Conservation (phyloP, 2,797 vertebrate genomes). For the Alectoris magna region DNA sequence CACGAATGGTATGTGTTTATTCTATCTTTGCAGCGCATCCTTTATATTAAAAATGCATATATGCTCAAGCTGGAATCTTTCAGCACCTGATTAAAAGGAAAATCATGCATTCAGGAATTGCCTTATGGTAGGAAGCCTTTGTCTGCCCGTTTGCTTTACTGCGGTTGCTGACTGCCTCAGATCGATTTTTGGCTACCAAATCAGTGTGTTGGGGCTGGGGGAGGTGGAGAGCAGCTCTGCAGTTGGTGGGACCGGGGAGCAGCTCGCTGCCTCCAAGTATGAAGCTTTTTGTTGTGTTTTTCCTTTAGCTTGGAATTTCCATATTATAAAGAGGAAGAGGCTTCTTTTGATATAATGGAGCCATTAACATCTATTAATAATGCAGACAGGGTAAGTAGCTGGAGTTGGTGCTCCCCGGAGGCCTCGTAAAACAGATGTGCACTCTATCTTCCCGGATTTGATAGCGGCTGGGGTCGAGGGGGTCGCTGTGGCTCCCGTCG, state of each 20-base stretch:
- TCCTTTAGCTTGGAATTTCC: conserved; percentile 73
- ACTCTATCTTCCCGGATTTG: conserved; percentile 81
- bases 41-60: neutral
- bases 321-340: conserved; percentile 80
- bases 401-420: conserved; percentile 74
- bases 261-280: conserved; percentile 28
- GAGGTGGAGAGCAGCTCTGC: conserved; percentile 36
- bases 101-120: conserved; percentile 45
- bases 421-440: conserved; percentile 82
- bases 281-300: neutral
- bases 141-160: conserved; percentile 74
- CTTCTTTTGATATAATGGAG: conserved; percentile 82
- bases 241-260: conserved; percentile 29
- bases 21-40: neutral
- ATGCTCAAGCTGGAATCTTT: neutral
- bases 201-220: conserved; percentile 62
- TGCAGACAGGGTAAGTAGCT: conserved; percentile 83
- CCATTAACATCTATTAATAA: conserved; percentile 92
- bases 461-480: conserved; percentile 75
- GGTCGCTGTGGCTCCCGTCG: conserved; percentile 82
- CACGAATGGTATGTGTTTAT: neutral
- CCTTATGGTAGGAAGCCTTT: conserved; percentile 74
- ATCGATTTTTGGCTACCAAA: conserved; percentile 78
- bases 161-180: conserved; percentile 68
- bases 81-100: conserved; percentile 34